Evolutionary conservation across 2,888 invertebrate species (phyloP), one percentile per base, ranked within the genome.

Genomic region (Amphipyra berbera): DNA sequence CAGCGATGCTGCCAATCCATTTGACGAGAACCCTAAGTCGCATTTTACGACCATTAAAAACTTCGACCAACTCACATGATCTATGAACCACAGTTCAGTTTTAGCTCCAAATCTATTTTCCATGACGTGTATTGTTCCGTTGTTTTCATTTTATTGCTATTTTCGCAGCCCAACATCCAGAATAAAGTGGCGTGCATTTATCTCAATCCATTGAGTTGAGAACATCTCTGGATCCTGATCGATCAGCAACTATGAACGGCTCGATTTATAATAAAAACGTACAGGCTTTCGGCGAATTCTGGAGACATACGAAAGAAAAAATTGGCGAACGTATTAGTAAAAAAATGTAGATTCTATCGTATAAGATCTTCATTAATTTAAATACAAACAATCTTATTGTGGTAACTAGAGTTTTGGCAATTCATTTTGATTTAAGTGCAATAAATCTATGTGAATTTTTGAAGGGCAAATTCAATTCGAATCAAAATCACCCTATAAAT

Each of bases 171-270:
- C 59, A 71, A 69, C 76, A 72, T 63, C 69, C 68, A 78, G 76
- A 82, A 87, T 83, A 74, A 76, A 86, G 82, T 64, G 58, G 55
- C 57, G 64, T 72, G 82, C 82, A 88, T 89, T 88, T 85, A 87
- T 89, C 88, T 87, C 86, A 87, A 88, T 89, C 86, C 84, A 87
- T 86, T 88, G 87, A 82, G 84, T 80, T 76, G 81, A 80, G 59
- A 62, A 70, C 82, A 82, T 85, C 82, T 64, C 73, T 73, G 80
- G 75, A 82, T 84, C 79, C 78, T 87, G 88, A 89, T 88, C 85
- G 88, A 89, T 89, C 82, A 85, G 56, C 71, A 72, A 83, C 83
- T 83, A 82, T 82, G 76, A 76, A 63, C 63, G 76, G 75, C 78
- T 74, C 84, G 79, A 88, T 88, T 88, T 85, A 87, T 88, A 83